Evolutionary conservation across 2,888 invertebrate genomes (phyloP), one percentile per base, ranked within the genome.

Genomic region (Mythimna vitellina): DNA sequence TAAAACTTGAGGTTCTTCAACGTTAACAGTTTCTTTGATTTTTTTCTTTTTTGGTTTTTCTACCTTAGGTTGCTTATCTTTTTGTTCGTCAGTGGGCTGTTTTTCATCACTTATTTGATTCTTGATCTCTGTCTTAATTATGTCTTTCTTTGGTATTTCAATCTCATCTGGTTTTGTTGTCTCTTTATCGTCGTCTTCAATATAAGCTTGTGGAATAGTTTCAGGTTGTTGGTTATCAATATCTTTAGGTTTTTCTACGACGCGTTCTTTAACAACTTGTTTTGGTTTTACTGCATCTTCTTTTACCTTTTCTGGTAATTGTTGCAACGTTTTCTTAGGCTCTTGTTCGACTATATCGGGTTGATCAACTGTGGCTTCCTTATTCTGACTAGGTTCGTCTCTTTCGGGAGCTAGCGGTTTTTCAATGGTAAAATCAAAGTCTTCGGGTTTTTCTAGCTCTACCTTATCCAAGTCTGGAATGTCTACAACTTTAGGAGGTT

Each of bases 361-460:
- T 2, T 51, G 20, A 0, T 65, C 60, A 3, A 46, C 9, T 68
- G 80, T 78, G 5, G 10, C 46, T 76, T 89, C 89, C 14, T 25
- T 32, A n/a, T 17, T 20, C 9, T 64, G 56, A 53, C 17, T 57
- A 38, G 63, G 49, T 65, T 61, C 14, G 42, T 61, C 54, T 49
- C 17, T 42, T 51, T 70, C 67, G 0, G 42, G 10, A 10, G 32
- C 63, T 54, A 8, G 1, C 42, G 66, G 38, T 68, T 88, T 88
- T 67, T 89, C 85, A 60, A 81, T 65, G 22, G 51, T 74, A 35
- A 89, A 91, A 46, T 90, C 89, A 69, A 90, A 89, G 74, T 86
- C 84, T 77, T 94, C 94, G 3, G 94, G 90, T 87, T 96, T 94
- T 91, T 97, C 97, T 56, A 97, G 90, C 65, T 97, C 94, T 0